Evolutionary conservation across 2,797 vertebrate species (phyloP).

Genomic region (Leuciscus waleckii): DNA sequence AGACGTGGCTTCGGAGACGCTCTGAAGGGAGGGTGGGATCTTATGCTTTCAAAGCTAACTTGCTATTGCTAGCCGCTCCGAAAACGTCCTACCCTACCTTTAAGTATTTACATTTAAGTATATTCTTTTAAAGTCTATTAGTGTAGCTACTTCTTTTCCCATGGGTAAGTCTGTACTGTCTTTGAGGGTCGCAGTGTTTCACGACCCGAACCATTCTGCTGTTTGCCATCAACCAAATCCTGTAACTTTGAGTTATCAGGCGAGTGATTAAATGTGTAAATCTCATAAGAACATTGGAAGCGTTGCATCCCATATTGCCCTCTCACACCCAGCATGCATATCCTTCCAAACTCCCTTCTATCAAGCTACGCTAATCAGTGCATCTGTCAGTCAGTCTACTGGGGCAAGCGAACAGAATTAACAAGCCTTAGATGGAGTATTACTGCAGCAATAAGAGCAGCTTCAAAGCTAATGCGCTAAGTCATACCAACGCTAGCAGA

Average conservation of each 20-base stretch:
- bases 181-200: neutral
- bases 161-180: neutral
- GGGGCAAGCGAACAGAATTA: constrained; percentile 70
- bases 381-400: constrained; percentile 70
- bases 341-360: constrained; percentile 71
- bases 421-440: constrained; percentile 66
- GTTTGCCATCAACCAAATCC: neutral
- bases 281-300: constrained; percentile 75
- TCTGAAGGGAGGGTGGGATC: too few relatives aligned
- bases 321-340: constrained; percentile 67
- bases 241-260: constrained; percentile 40
- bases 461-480: constrained; percentile 60
- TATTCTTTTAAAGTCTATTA: neutral
- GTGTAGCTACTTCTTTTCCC: neutral
- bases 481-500: constrained; percentile 49
- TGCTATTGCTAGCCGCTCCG: too few relatives aligned
- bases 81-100: too few relatives aligned
- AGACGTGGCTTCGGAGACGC: too few relatives aligned
- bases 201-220: neutral
- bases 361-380: constrained; percentile 74
- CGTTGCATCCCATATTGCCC: constrained; percentile 63
- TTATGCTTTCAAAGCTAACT: too few relatives aligned
- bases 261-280: constrained; percentile 71
- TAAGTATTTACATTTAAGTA: too few relatives aligned
- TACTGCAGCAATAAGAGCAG: constrained; percentile 56